Percentiles rank a stretch among this genome's conserved stretches.
phyloP scores from a whole-genome alignment of 2,113 vertebrate species.

The Globicephala melas region DNA sequence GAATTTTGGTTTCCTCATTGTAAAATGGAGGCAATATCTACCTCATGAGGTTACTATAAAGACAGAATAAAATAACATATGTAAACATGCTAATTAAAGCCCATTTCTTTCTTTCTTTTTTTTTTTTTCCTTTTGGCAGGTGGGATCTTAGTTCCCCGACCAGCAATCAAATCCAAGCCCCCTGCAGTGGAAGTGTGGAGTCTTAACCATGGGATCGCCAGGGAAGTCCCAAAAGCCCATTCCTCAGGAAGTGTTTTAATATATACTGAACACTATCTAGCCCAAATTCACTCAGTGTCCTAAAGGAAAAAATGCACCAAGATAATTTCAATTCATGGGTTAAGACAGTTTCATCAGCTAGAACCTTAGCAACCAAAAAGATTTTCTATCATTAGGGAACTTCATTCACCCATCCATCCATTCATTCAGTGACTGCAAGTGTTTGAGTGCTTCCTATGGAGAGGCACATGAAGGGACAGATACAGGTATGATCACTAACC shows the following conservation, averaged over 20 bases:
- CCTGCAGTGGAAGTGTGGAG: background rate
- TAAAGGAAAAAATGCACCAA: background rate
- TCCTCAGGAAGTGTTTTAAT: constrained; percentile 16
- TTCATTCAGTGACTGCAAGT: background rate
- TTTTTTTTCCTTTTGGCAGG: background rate
- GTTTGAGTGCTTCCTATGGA: background rate
- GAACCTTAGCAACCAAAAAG: background rate
- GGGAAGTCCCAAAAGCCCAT: background rate
- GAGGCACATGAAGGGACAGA: background rate
- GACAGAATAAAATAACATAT: background rate
- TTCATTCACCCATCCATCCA: background rate
- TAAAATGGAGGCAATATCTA: background rate
- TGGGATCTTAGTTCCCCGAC: background rate
- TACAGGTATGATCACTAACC: background rate
- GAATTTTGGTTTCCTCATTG: background rate
- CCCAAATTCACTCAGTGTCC: background rate
- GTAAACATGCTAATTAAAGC: background rate
- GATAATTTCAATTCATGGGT: background rate
- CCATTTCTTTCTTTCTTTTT: background rate
- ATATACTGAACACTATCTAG: background rate
- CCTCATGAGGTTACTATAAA: background rate
- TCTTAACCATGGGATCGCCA: background rate
- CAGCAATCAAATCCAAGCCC: background rate
- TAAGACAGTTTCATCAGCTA: constrained; percentile 3
- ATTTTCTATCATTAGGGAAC: background rate